Evolutionary conservation across 2,113 vertebrate species (phyloP), one percentile per base, ranked within the genome.

Genomic region (Ictidomys tridecemlineatus): DNA sequence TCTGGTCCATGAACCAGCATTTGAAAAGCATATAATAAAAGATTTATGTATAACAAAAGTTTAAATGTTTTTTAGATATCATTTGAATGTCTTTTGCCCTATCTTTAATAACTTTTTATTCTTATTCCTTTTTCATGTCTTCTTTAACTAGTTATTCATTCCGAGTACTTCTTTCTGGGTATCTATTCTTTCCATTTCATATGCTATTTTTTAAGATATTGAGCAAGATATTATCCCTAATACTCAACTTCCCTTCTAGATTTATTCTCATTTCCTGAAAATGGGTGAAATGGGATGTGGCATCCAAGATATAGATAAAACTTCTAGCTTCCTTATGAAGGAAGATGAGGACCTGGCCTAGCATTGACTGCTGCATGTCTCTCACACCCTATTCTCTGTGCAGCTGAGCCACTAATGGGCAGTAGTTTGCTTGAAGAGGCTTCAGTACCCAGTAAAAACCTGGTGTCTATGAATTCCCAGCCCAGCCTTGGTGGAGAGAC

Each of bases 371-470:
- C 92, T 74, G 8, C 53, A 77, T 96, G 65, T 87, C 85, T 97
- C 32, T 74, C 72, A 90, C 95, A 87, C 86, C 65, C 5, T 96
- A 34, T 93, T 96, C 94, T 96, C 96, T 98, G 72, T 97, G 26
- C 98, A 99, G 99, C 98, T 97, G 99, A 99, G 94, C 99, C 99
- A 30, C 98, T 99, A 94, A 99, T 99, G 98, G 99, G 99, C 86
- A 99, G 99, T 98, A 99, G 99, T 98, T 98, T 99, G 98, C 98
- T 99, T 97, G 99, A 99, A 98, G 99, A 99, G 72, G 99, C 99
- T 20, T 98, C 99, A 70, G 98, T 99, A 91, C 98, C 98, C 10
- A 98, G 97, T 96, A 99, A 99, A 96, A 98, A 98, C 95, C 98
- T 99, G 98, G 99, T 99, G 97, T 98, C 99, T 98, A 98, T 99